These are phyloP conservation scores for Microcebus jonahi DNA, from an alignment of 2,113 vertebrate genomes.

Conservation along the genomic window DNA sequence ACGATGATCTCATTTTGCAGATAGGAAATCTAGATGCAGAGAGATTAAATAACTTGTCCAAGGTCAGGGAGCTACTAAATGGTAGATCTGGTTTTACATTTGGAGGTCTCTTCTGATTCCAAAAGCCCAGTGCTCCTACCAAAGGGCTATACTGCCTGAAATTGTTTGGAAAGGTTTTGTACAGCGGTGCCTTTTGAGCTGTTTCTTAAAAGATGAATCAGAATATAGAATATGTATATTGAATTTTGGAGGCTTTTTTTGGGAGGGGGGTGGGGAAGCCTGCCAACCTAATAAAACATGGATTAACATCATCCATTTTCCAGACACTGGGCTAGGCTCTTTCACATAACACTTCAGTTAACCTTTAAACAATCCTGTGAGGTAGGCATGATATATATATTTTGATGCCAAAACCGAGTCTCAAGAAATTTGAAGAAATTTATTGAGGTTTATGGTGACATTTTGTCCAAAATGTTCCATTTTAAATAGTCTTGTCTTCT, in stretches of 20 bases:
- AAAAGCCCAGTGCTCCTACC: conserved; percentile 29
- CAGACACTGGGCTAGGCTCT: background rate
- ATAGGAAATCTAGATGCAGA: conserved; percentile 14
- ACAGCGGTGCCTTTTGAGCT: background rate
- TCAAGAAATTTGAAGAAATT: conserved; percentile 45
- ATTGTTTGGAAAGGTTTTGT: conserved; percentile 18
- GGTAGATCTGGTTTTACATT: conserved; percentile 22
- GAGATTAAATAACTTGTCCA: background rate
- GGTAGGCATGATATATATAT: background rate
- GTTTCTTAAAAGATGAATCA: conserved; percentile 41
- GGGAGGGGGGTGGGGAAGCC: background rate
- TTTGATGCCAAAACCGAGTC: conserved; percentile 37
- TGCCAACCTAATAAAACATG: conserved; percentile 21
- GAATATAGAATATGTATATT: background rate
- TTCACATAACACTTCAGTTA: conserved; percentile 22
- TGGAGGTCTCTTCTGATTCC: conserved; percentile 12
- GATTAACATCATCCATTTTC: conserved; percentile 37
- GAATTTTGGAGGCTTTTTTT: background rate
- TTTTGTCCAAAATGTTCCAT: conserved; percentile 35
- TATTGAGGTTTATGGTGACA: conserved; percentile 8
- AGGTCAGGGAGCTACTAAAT: conserved; percentile 33
- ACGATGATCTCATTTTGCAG: background rate
- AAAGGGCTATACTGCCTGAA: background rate
- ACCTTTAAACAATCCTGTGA: conserved; percentile 29
- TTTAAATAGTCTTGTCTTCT: conserved; percentile 41